phyloP scores from a whole-genome alignment of 1,140 invertebrate genomes.

The Leptopilina boulardi region DNA sequence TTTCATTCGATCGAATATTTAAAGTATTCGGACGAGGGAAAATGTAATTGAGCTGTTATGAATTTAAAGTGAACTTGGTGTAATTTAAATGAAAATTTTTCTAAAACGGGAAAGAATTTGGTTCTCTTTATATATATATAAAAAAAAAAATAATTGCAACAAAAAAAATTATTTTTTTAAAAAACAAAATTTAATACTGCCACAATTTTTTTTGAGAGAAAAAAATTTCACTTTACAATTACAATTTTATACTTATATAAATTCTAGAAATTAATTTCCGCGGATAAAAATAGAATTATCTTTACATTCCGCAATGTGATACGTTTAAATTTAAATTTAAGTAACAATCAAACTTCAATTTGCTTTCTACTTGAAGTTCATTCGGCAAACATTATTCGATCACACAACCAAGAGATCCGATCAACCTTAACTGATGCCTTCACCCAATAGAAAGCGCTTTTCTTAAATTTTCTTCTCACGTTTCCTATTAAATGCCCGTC shows the following conservation, averaged over 20 bases:
- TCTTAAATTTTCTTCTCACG: constrained; percentile 4
- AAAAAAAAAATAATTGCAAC: too few relatives aligned
- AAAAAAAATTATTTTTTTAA: too few relatives aligned
- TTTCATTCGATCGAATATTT: background rate
- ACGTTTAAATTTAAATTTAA: background rate
- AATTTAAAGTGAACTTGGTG: background rate
- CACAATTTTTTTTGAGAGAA: too few relatives aligned
- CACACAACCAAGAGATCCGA: background rate
- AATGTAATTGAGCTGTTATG: constrained; percentile 3
- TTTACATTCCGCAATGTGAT: too few relatives aligned
- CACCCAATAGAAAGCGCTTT: background rate
- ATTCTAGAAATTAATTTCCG: too few relatives aligned
- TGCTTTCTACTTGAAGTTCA: background rate
- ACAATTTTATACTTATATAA: too few relatives aligned
- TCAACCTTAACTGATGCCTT: background rate
- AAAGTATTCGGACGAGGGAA: background rate
- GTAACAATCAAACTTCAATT: background rate
- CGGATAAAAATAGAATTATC: too few relatives aligned
- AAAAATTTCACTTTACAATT: too few relatives aligned
- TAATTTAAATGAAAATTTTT: constrained; percentile 13
- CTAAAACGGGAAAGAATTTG: background rate
- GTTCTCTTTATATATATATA: too few relatives aligned
- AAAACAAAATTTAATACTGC: too few relatives aligned
- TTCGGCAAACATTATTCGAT: background rate
- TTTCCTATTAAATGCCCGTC: background rate